Percentiles rank a stretch among this genome's conserved stretches.
Conservation (phyloP, 2,113 vertebrate species). For the Myiopsitta monachus region DNA sequence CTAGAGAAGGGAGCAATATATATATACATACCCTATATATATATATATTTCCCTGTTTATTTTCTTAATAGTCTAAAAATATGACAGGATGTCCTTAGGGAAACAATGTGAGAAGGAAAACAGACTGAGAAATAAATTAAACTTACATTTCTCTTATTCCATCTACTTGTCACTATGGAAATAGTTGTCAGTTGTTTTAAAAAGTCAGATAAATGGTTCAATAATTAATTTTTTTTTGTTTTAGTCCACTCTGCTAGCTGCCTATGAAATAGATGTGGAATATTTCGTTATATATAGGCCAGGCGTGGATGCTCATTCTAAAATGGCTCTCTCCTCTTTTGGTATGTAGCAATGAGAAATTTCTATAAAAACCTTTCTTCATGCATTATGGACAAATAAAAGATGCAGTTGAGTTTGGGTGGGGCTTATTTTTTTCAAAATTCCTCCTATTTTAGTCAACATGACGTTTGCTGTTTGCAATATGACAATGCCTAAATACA, state of each 20-base stretch:
- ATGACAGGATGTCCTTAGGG: neutral
- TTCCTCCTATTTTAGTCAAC: neutral
- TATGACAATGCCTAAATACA: neutral
- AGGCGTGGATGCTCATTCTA: neutral
- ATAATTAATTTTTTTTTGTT: slow-evolving; percentile 2
- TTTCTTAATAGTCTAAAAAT: neutral
- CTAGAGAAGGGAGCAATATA: neutral
- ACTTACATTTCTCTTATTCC: neutral
- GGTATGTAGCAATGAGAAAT: neutral
- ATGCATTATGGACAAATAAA: neutral
- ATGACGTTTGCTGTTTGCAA: neutral
- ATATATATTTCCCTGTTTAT: neutral
- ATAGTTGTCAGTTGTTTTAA: neutral
- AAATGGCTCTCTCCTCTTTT: neutral
- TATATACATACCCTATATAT: neutral
- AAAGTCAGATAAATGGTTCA: neutral
- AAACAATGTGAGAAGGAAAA: neutral
- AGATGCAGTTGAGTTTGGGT: neutral
- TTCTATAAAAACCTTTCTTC: neutral
- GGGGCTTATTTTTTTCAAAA: neutral
- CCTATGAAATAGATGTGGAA: neutral
- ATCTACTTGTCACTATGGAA: neutral
- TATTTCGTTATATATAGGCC: neutral
- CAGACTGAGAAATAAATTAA: neutral
- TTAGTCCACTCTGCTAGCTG: neutral